A percentile compares a stretch with the other conserved stretches of the same genome.
Conservation (phyloP, 2,797 vertebrate genomes). For the Eidolon dupreanum region DNA sequence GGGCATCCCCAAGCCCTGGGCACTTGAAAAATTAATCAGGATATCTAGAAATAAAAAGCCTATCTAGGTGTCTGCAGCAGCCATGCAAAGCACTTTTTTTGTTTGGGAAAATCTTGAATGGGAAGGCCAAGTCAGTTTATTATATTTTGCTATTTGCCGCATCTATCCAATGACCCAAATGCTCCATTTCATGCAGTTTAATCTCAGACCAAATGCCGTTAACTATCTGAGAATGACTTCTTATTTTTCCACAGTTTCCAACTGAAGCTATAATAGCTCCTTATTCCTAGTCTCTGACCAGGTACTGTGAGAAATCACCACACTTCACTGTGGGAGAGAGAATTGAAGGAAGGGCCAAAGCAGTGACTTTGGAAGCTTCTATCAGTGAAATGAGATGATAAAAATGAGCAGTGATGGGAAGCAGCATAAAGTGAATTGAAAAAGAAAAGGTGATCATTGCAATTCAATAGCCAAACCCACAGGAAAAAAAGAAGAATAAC, state of each 20-base stretch:
- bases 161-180: conserved; percentile 79
- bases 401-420: conserved; percentile 63
- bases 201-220: conserved; percentile 70
- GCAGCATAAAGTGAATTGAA: conserved; percentile 51
- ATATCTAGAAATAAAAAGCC: conserved; percentile 59
- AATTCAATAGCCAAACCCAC: conserved; percentile 57
- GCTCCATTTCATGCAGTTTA: conserved; percentile 80
- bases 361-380: conserved; percentile 39
- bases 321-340: conserved; percentile 36
- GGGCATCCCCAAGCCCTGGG: background rate
- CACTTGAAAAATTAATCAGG: conserved; percentile 59
- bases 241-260: conserved; percentile 66
- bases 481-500: conserved; percentile 35
- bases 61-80: background rate
- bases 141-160: conserved; percentile 77
- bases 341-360: background rate
- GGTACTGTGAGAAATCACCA: conserved; percentile 64
- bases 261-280: conserved; percentile 70
- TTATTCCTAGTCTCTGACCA: conserved; percentile 71
- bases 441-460: conserved; percentile 65
- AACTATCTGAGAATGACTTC: conserved; percentile 74
- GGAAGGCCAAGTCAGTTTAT: conserved; percentile 75
- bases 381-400: conserved; percentile 61
- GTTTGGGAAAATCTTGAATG: conserved; percentile 71
- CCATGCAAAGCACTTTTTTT: conserved; percentile 74